These are phyloP conservation scores for Pardosa pseudoannulata DNA, from an alignment of 2,888 invertebrate species.

Conservation along the genomic window DNA sequence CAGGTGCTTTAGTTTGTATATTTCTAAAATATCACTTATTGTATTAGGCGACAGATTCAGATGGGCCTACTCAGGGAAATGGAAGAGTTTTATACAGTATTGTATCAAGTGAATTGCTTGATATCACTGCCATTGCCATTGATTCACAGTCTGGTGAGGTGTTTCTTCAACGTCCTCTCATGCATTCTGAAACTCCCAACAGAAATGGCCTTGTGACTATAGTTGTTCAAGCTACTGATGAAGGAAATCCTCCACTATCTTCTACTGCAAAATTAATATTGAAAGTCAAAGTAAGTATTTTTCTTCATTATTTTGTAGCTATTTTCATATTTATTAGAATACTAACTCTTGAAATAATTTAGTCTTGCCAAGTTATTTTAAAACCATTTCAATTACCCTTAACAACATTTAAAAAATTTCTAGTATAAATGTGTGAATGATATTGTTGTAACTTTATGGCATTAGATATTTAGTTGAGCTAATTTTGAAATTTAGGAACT, in stretches of 20 bases:
- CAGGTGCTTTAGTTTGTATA: too few relatives aligned
- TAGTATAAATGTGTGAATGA: too few relatives aligned
- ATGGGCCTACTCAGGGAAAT: conserved; percentile 85
- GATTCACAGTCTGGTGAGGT: conserved; percentile 83
- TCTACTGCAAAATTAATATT: conserved; percentile 84
- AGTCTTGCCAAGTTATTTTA: too few relatives aligned
- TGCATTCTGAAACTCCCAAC: conserved; percentile 56
- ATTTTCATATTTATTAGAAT: not conserved
- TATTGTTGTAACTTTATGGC: too few relatives aligned
- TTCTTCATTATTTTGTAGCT: too few relatives aligned
- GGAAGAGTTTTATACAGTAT: conserved; percentile 84
- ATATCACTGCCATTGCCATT: conserved; percentile 78
- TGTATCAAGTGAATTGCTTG: conserved; percentile 83
- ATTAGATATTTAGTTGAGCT: too few relatives aligned
- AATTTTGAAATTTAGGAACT: too few relatives aligned
- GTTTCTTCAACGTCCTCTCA: conserved; percentile 74
- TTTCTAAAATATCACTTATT: not conserved
- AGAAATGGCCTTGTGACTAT: conserved; percentile 59
- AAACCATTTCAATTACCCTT: too few relatives aligned
- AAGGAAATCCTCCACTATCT: conserved; percentile 83
- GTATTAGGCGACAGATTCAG: conserved; percentile 85
- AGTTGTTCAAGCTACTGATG: conserved; percentile 81
- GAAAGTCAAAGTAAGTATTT: conserved; percentile 83
- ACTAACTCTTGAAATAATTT: not conserved
- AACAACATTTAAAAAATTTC: too few relatives aligned